Evolutionary conservation across 2,113 vertebrate genomes (phyloP).

Genomic region (Nothoprocta perdicaria): DNA sequence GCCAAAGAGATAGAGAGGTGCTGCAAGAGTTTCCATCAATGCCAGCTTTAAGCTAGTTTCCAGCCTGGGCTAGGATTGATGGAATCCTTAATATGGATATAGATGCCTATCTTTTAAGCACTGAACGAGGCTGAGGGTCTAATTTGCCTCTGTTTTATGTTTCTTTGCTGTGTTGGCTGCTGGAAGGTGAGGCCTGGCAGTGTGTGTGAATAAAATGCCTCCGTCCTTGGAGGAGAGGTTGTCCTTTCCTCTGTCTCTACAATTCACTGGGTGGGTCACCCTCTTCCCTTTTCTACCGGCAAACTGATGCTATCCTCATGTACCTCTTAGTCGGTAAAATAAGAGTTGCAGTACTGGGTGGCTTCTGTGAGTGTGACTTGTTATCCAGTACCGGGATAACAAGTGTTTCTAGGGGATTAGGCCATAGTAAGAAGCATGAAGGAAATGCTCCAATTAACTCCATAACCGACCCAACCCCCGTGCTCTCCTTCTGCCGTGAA

Average conservation of each 20-base stretch:
- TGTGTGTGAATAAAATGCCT: background rate
- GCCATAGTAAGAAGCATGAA: background rate
- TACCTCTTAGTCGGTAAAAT: background rate
- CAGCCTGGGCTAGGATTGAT: background rate
- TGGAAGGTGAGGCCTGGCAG: no score
- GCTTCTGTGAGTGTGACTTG: background rate
- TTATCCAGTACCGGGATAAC: background rate
- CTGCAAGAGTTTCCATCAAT: background rate
- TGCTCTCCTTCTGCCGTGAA: conserved; percentile 7
- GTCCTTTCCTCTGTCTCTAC: background rate
- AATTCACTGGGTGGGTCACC: background rate
- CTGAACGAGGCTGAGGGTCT: background rate
- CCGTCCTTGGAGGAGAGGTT: background rate
- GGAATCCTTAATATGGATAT: background rate
- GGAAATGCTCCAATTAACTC: background rate
- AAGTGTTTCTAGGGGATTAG: conserved; percentile 1
- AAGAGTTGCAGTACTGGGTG: background rate
- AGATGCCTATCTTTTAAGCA: background rate
- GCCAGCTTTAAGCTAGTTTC: background rate
- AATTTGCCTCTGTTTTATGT: background rate
- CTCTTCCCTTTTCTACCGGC: background rate
- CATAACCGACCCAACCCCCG: background rate
- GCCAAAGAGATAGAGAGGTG: background rate
- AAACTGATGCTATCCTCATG: background rate
- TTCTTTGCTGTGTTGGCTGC: background rate